Conservation (phyloP, 1,140 invertebrate species). For the Drosophila persimilis region DNA sequence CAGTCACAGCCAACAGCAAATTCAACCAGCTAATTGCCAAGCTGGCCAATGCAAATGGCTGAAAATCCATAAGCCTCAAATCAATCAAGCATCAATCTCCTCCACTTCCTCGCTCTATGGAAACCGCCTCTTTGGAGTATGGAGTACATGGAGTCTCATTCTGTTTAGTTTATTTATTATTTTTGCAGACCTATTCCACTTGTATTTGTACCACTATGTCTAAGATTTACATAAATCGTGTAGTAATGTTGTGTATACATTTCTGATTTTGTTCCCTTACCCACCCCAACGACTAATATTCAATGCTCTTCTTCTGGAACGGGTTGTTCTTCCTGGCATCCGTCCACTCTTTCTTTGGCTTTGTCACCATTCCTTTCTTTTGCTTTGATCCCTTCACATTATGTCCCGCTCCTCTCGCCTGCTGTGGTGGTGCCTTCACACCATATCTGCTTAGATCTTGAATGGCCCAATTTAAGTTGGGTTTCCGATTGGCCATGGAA, state of each 20-base stretch:
- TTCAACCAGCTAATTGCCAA: constrained; percentile 71
- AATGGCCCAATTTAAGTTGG: background rate
- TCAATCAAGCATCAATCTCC: constrained; percentile 31
- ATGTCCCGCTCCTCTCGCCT: too few relatives aligned
- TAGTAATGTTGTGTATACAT: constrained; percentile 78
- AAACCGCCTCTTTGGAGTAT: background rate
- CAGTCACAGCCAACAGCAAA: constrained; percentile 57
- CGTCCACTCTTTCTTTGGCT: background rate
- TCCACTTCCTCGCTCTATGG: constrained; percentile 10
- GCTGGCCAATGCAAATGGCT: constrained; percentile 65
- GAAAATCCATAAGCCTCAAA: constrained; percentile 8
- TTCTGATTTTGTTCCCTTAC: constrained; percentile 57
- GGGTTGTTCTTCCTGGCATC: background rate
- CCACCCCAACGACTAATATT: background rate
- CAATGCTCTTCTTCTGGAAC: constrained; percentile 1
- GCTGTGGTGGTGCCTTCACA: background rate
- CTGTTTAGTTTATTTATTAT: constrained; percentile 77
- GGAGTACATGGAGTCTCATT: constrained; percentile 17
- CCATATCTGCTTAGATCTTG: constrained; percentile 11
- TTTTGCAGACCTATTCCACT: constrained; percentile 62
- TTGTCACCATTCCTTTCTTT: background rate
- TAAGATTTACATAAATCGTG: constrained; percentile 77
- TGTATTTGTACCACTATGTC: constrained; percentile 68
- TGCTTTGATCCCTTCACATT: too few relatives aligned
- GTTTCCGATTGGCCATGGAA: accelerated